These are phyloP conservation scores for Hypanus sabinus DNA, from an alignment of 2,113 vertebrate genomes.

Conservation along the genomic window DNA sequence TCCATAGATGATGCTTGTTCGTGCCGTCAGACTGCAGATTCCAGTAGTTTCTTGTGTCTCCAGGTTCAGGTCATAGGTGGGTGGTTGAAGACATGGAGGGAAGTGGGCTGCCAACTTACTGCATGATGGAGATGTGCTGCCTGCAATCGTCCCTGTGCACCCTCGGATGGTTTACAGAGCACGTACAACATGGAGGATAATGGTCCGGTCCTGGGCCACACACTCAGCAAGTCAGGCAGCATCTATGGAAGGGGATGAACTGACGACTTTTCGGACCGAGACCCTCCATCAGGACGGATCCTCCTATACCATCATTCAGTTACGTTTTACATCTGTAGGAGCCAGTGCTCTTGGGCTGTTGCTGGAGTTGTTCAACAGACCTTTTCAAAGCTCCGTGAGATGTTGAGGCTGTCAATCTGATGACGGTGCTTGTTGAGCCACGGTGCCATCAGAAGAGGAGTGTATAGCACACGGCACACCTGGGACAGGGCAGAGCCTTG, in stretches of 20 bases:
- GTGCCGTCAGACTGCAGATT: too few species aligned
- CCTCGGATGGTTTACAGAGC: not conserved
- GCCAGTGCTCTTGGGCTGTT: not conserved
- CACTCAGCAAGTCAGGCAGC: too few species aligned
- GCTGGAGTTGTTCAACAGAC: not conserved
- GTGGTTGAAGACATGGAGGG: not conserved
- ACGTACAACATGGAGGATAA: not conserved
- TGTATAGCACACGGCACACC: not conserved
- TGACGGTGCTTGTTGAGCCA: not conserved
- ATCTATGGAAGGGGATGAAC: too few species aligned
- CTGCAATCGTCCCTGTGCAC: not conserved
- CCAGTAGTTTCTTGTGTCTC: too few species aligned
- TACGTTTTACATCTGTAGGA: not conserved
- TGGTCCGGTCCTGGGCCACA: too few species aligned
- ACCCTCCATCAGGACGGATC: too few species aligned
- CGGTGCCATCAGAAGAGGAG: not conserved
- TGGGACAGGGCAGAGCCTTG: not conserved
- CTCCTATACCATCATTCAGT: not conserved
- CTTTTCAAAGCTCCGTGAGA: not conserved
- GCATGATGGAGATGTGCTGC: too few species aligned
- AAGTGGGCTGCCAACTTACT: not conserved
- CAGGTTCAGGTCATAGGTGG: not conserved
- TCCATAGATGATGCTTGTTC: too few species aligned
- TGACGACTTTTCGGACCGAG: too few species aligned
- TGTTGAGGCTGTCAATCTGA: not conserved